Conservation (phyloP, 2,113 vertebrate species). For the Ceyx margarethae region DNA sequence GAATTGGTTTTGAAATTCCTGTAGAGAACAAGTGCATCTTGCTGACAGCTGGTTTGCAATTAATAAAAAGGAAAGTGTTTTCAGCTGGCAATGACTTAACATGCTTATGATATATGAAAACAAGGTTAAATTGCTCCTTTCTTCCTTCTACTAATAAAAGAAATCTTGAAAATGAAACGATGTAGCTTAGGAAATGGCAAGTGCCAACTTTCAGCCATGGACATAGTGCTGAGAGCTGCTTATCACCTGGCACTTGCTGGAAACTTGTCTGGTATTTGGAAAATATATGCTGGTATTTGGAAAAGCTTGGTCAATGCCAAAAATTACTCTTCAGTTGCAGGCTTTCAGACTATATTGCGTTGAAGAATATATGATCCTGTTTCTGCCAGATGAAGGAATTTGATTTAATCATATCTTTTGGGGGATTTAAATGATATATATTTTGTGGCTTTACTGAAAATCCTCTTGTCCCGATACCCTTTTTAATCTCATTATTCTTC, state of each 20-base stretch:
- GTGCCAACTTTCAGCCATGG: not conserved
- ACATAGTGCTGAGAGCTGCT: not conserved
- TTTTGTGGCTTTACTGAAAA: not conserved
- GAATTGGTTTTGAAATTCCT: slow-evolving; percentile 5
- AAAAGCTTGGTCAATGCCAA: not conserved
- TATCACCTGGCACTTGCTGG: not conserved
- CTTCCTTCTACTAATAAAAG: not conserved
- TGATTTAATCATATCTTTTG: not conserved
- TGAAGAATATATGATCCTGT: not conserved
- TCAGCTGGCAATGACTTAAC: not conserved
- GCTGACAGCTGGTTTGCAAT: slow-evolving; percentile 37
- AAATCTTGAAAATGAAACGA: not conserved
- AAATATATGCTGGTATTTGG: not conserved
- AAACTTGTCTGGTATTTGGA: not conserved
- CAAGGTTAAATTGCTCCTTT: slow-evolving; percentile 28
- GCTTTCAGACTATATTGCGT: not conserved
- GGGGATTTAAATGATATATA: not conserved
- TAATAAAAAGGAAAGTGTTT: slow-evolving; percentile 26
- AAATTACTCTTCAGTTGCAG: not conserved
- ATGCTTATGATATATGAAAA: not conserved
- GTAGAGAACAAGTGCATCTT: slow-evolving; percentile 9
- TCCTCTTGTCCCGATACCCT: not conserved
- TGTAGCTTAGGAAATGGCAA: not conserved
- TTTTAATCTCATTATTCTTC: not conserved
- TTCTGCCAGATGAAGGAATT: not conserved